These are phyloP conservation scores for Ochotona curzoniae DNA, from an alignment of 2,113 vertebrate species.

Conservation along the genomic window DNA sequence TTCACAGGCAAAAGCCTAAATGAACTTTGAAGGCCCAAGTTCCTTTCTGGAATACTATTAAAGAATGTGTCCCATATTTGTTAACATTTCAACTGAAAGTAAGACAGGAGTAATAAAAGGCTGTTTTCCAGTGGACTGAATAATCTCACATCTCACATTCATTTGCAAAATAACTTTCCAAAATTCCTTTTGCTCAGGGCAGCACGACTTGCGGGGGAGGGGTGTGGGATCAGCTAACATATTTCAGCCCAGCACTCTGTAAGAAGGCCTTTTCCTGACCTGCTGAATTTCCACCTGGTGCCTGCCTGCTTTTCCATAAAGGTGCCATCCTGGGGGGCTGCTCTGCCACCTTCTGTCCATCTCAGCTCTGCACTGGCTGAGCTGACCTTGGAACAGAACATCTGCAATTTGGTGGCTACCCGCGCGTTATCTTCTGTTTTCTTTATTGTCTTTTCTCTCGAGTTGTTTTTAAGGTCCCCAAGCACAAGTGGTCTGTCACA, in stretches of 20 bases:
- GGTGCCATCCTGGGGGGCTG: background rate
- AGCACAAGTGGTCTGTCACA: background rate
- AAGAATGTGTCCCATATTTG: slow-evolving; percentile 26
- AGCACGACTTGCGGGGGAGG: background rate
- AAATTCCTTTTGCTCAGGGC: slow-evolving; percentile 42
- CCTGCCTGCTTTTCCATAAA: background rate
- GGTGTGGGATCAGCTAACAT: background rate
- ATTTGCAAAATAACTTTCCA: slow-evolving; percentile 41
- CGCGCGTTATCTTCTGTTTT: background rate
- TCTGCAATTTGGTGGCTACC: background rate
- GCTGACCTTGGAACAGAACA: background rate
- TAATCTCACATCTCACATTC: slow-evolving; percentile 27
- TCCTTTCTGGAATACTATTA: slow-evolving; percentile 57
- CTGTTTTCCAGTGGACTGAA: slow-evolving; percentile 31
- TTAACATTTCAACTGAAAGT: slow-evolving; percentile 49
- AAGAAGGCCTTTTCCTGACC: background rate
- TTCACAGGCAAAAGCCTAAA: slow-evolving; percentile 51
- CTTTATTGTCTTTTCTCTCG: background rate
- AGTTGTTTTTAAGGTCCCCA: background rate
- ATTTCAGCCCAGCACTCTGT: background rate
- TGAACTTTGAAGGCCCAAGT: slow-evolving; percentile 40
- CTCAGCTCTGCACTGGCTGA: background rate
- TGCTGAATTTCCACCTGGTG: background rate
- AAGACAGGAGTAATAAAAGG: slow-evolving; percentile 41
- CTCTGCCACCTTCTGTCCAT: background rate